Conservation (phyloP, 1,140 invertebrate species). For the Drosophila burlai region DNA sequence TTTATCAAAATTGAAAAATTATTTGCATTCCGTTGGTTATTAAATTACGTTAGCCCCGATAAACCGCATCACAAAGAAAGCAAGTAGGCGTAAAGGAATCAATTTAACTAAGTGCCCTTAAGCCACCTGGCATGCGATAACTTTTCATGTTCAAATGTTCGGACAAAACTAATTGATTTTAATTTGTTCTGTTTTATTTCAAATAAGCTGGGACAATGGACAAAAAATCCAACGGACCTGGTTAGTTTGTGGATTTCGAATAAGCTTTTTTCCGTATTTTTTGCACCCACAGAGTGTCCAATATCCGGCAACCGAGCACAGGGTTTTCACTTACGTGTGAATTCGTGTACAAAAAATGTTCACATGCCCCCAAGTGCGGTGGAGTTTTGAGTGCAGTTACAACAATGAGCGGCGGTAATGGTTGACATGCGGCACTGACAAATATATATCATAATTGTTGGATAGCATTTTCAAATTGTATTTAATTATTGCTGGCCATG, state of each 20-base stretch:
- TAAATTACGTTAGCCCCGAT: constrained; percentile 13
- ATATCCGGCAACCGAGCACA: constrained; percentile 7
- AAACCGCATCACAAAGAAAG: constrained; percentile 7
- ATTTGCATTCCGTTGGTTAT: constrained; percentile 22
- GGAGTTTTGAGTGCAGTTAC: constrained; percentile 43
- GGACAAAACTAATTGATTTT: neutral
- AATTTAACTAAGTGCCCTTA: constrained; percentile 4
- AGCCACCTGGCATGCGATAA: neutral
- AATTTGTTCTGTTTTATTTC: neutral
- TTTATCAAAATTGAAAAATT: constrained; percentile 5
- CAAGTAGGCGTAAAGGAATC: neutral
- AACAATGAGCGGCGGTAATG: constrained; percentile 29
- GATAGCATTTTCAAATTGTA: constrained; percentile 55
- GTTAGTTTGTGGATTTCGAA: neutral
- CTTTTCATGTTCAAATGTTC: neutral
- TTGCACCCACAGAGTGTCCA: constrained; percentile 25
- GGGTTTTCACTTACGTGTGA: constrained; percentile 25
- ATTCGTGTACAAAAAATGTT: constrained; percentile 32
- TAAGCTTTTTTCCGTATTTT: neutral
- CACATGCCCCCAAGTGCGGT: constrained; percentile 27
- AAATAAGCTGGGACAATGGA: constrained; percentile 1
- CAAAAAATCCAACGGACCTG: neutral
- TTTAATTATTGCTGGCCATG: constrained; percentile 54
- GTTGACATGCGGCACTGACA: constrained; percentile 41
- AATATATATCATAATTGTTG: constrained; percentile 64